Evolutionary conservation across 2,113 vertebrate genomes (phyloP).

Genomic region (Megaceryle torquata): DNA sequence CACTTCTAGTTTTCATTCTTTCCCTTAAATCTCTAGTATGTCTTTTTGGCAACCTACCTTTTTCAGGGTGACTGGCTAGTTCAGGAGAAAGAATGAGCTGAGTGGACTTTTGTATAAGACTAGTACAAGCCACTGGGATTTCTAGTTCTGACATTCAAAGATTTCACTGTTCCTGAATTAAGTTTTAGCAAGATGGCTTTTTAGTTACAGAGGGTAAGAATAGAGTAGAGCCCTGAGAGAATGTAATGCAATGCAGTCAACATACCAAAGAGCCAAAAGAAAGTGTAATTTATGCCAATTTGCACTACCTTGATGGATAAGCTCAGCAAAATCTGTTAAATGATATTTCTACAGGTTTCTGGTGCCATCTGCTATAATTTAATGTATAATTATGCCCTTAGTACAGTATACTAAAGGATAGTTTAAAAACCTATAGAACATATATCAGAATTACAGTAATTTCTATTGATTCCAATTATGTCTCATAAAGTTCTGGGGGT

Average conservation of each 20-base stretch:
- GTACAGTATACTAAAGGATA: not conserved
- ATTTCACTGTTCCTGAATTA: not conserved
- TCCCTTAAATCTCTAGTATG: not conserved
- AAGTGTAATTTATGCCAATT: conserved; percentile 39
- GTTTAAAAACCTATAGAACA: not conserved
- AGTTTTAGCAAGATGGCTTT: not conserved
- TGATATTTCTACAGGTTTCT: conserved; percentile 21
- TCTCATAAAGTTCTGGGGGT: not conserved
- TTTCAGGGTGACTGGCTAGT: not conserved
- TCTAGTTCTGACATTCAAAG: not conserved
- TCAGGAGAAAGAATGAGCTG: not conserved
- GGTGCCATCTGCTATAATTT: conserved; percentile 41
- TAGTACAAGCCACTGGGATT: not conserved
- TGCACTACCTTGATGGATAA: conserved; percentile 39
- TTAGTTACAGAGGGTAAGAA: not conserved
- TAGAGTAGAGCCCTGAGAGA: not conserved
- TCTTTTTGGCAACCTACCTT: not conserved
- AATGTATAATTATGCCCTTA: conserved; percentile 32
- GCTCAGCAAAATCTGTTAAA: conserved; percentile 39
- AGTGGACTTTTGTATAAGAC: not conserved
- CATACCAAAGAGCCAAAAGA: conserved; percentile 21
- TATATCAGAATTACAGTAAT: conserved; percentile 29
- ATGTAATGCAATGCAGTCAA: not conserved
- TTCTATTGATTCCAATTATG: conserved; percentile 28
- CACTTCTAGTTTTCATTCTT: not conserved